Evolutionary conservation across 1,140 invertebrate genomes (phyloP), one percentile per base, ranked within the genome.

Genomic region (Mya arenaria): DNA sequence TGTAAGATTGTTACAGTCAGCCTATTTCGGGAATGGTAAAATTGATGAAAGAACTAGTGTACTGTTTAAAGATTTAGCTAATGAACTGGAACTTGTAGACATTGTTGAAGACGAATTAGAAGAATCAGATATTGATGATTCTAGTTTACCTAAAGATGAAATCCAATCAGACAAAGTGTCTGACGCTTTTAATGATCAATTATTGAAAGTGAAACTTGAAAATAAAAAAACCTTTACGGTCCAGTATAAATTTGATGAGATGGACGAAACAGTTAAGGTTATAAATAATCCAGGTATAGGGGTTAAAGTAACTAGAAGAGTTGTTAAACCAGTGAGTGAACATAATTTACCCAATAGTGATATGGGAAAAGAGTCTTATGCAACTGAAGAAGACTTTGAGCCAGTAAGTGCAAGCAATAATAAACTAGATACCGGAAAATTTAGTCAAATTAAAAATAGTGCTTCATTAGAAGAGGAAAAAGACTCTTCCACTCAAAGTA

Each of bases 1-100:
- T 37, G 88, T 89, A 8, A 79, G 86, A 41, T 72, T 90, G 58
- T 72, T 91, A 55, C 88, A 90, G 69, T 73, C 87, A 25, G 89
- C 88, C 6, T 88, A 89, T 82, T 90, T 88, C 83, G 83, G 84
- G n/a, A 37, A 85, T 28, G 81, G 82, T n/a, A 78, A 69, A 17
- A 65, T 87, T 19, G 86, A 88, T 71, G 37, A 56, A 10, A 69
- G 73, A 39, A 77, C 86, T 4, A 80, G 84, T 30, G 68, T 73
- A 60, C 37, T 85, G 30, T 84, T 87, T 68, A 83, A 86, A 44
- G 73, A 87, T 65, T 55, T 88, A 63, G 81, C 87, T 15, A 77
- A 60, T 36, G 84, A 85, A 39, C 74, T 88, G 62, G 68, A 80
- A 52, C 75, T 88, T 78, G 28, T 36, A 36, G 74, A 78, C 28